phyloP scores from a whole-genome alignment of 37 sponge, comb jelly and placozoan species.

The Ianthella basta region DNA sequence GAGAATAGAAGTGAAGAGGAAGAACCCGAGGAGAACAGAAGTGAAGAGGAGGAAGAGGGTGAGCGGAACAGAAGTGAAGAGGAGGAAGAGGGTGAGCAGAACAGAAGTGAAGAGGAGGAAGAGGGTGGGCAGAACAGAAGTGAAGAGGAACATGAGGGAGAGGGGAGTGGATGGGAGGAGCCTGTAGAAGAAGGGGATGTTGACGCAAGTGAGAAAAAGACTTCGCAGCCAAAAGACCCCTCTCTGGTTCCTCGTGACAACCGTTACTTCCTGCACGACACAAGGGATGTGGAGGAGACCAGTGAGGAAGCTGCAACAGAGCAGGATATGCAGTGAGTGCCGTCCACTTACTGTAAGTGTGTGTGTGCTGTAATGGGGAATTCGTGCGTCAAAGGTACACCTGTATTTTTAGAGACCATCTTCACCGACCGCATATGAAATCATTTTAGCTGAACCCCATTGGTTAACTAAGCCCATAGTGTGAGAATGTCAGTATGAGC shows the following conservation, averaged over 20 bases:
- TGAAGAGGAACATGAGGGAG: not conserved
- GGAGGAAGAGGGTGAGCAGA: slow-evolving; percentile 1
- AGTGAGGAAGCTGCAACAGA: slow-evolving; percentile 10
- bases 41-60: not conserved
- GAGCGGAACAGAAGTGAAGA: not conserved
- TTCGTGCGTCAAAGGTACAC: not conserved
- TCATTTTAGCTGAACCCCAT: too few species aligned
- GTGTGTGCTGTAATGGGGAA: not conserved
- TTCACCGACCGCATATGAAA: too few species aligned
- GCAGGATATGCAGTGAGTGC: not conserved
- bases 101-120: not conserved
- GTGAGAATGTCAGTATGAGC: too few species aligned
- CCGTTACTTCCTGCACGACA: slow-evolving; percentile 72
- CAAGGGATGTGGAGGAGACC: slow-evolving; percentile 46
- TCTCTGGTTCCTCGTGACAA: slow-evolving; percentile 67
- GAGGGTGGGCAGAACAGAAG: not conserved
- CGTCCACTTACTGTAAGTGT: slow-evolving; percentile 3
- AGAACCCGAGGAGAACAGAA: too few species aligned
- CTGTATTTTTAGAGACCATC: too few species aligned
- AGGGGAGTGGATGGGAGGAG: not conserved
- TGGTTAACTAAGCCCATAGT: too few species aligned
- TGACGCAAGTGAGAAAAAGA: not conserved
- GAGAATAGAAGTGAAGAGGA: not conserved
- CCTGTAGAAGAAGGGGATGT: not conserved
- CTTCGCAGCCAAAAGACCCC: slow-evolving; percentile 30